A percentile compares a stretch with the other conserved stretches of the same genome.
Evolutionary conservation across 2,113 vertebrate genomes (phyloP).

Genomic region (Mesoclemmys tuberculata): DNA sequence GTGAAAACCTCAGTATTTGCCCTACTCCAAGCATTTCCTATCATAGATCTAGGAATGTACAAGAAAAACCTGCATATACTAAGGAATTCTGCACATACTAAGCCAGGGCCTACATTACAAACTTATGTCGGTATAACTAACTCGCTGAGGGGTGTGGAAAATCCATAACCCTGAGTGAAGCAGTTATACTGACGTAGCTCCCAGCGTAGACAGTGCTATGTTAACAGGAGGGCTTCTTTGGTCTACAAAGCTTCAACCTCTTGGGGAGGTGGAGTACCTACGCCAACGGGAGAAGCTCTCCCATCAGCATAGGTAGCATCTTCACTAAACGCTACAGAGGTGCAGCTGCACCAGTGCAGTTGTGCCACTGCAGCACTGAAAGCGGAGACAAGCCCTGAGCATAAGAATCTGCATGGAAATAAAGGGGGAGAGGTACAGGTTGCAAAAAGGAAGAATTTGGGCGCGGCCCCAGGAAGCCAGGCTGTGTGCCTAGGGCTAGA

Average conservation of each 20-base stretch:
- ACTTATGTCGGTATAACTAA: not conserved
- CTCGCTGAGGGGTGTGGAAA: no score
- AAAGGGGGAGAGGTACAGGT: not conserved
- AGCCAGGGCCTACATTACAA: no score
- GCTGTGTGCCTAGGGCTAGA: not conserved
- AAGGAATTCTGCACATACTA: not conserved
- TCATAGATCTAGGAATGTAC: rapidly evolving
- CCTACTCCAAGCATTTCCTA: not conserved
- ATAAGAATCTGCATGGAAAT: not conserved
- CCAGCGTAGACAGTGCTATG: not conserved
- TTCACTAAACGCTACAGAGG: not conserved
- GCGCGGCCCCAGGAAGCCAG: not conserved
- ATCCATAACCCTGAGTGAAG: not conserved
- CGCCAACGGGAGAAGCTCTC: not conserved
- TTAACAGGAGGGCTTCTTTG: not conserved
- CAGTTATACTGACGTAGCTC: not conserved
- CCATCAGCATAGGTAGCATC: not conserved
- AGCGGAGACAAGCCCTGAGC: not conserved
- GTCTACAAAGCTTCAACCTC: not conserved
- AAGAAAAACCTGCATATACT: rapidly evolving
- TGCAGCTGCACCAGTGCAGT: not conserved
- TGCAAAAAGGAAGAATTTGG: not conserved
- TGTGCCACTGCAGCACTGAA: not conserved
- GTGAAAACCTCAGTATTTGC: not conserved
- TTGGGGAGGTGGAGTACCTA: not conserved